Evolutionary conservation across 2,888 invertebrate genomes (phyloP).

Genomic region (Philopedon plagiatum): DNA sequence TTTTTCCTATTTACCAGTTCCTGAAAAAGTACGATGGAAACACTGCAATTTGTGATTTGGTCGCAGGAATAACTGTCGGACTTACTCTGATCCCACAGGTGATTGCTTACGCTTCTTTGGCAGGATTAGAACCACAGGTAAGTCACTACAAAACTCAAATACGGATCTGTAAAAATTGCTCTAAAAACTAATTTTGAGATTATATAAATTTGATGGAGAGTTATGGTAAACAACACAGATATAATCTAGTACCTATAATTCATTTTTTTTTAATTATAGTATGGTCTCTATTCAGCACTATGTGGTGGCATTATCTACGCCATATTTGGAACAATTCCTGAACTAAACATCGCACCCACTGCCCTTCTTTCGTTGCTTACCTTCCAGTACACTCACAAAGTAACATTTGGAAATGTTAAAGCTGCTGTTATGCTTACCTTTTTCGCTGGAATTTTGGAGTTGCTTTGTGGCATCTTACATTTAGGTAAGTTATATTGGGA

Average conservation of each 20-base stretch:
- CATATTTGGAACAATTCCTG: constrained; percentile 81
- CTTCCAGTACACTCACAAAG: constrained; percentile 73
- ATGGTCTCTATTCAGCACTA: constrained; percentile 87
- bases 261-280: constrained; percentile 61
- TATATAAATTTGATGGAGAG: too few species aligned
- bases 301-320: constrained; percentile 85
- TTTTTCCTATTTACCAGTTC: constrained; percentile 73
- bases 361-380: constrained; percentile 84
- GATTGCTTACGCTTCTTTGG: constrained; percentile 82
- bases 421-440: constrained; percentile 79
- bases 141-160: constrained; percentile 39
- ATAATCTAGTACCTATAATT: background rate
- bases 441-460: constrained; percentile 76
- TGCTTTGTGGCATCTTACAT: constrained; percentile 76
- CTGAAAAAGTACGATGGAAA: constrained; percentile 72
- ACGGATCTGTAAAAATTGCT: too few species aligned
- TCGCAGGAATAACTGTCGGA: constrained; percentile 84
- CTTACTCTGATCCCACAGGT: constrained; percentile 85
- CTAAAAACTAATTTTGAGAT: too few species aligned
- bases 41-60: constrained; percentile 76
- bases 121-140: constrained; percentile 82
- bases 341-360: constrained; percentile 80
- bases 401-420: constrained; percentile 69
- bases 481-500: constrained; percentile 75
- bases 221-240: background rate